Conservation (phyloP, 1,140 invertebrate species). For the Drepana arcuata region DNA sequence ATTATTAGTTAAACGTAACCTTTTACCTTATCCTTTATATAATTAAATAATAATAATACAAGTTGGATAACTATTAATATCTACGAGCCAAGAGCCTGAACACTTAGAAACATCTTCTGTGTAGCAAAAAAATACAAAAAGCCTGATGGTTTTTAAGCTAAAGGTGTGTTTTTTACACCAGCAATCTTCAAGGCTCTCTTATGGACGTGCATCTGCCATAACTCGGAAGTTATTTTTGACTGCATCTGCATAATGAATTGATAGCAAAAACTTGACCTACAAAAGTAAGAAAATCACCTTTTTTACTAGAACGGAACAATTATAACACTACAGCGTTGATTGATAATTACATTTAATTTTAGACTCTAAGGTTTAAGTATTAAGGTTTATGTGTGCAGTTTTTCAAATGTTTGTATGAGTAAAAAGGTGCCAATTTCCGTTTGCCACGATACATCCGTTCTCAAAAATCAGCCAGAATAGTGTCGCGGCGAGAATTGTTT, state of each 20-base stretch:
- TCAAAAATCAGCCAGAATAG: conserved; percentile 63
- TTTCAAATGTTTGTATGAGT: conserved; percentile 18
- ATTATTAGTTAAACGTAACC: too few relatives aligned
- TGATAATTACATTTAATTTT: too few relatives aligned
- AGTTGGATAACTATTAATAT: too few relatives aligned
- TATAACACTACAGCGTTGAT: too few relatives aligned
- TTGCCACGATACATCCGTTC: conserved; percentile 56
- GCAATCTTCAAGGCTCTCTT: conserved; percentile 56
- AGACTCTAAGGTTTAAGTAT: too few relatives aligned
- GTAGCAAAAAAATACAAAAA: conserved; percentile 40
- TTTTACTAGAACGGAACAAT: conserved; percentile 32
- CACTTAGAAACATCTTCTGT: too few relatives aligned
- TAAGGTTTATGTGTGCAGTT: too few relatives aligned
- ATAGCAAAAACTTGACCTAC: conserved; percentile 67
- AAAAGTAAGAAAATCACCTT: conserved; percentile 51
- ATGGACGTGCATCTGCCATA: conserved; percentile 54
- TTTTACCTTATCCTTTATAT: too few relatives aligned
- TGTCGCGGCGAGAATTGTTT: conserved; percentile 50
- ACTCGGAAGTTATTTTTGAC: conserved; percentile 51
- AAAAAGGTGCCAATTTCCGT: conserved; percentile 68
- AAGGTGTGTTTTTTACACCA: conserved; percentile 53
- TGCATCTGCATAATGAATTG: conserved; percentile 67
- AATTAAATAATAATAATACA: too few relatives aligned
- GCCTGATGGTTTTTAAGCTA: conserved; percentile 26
- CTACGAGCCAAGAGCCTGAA: too few relatives aligned